Percentiles rank a stretch among this genome's conserved stretches.
Conservation (phyloP, 2,113 vertebrate genomes). For the Taxidea taxus region DNA sequence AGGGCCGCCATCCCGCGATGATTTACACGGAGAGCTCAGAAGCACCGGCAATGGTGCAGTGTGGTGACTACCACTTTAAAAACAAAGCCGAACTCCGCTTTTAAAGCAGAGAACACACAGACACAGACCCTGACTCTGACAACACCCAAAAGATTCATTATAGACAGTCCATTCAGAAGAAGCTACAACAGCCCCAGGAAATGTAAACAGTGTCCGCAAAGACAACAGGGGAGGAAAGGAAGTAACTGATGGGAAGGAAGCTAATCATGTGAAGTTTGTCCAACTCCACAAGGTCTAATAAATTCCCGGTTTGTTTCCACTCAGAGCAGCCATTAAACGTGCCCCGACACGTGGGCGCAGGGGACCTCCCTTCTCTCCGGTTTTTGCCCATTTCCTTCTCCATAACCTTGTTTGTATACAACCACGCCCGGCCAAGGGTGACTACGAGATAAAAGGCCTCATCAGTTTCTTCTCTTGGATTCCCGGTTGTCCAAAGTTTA, state of each 20-base stretch:
- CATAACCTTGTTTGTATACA: slow-evolving; percentile 33
- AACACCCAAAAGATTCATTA: slow-evolving; percentile 62
- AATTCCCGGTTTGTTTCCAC: slow-evolving; percentile 38
- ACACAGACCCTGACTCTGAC: slow-evolving; percentile 40
- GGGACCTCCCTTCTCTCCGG: background rate
- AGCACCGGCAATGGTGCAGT: slow-evolving; percentile 5
- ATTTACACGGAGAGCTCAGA: background rate
- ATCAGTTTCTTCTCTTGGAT: background rate
- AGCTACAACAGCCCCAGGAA: slow-evolving; percentile 54
- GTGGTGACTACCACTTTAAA: background rate
- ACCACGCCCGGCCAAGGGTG: slow-evolving; percentile 20
- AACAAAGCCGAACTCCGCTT: slow-evolving; percentile 35
- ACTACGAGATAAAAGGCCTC: background rate
- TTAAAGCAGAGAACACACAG: slow-evolving; percentile 24
- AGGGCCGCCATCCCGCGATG: slow-evolving; percentile 33
- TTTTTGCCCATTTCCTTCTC: slow-evolving; percentile 13
- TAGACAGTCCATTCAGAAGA: slow-evolving; percentile 37
- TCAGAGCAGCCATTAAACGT: slow-evolving; percentile 55
- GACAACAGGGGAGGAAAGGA: background rate
- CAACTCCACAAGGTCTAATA: slow-evolving; percentile 51
- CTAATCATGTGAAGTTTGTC: slow-evolving; percentile 49
- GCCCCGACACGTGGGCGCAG: slow-evolving; percentile 51
- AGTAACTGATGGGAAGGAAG: slow-evolving; percentile 55
- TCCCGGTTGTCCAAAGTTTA: slow-evolving; percentile 1
- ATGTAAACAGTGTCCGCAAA: slow-evolving; percentile 49